Conservation (phyloP, 2,888 invertebrate genomes). For the Diaprepes abbreviatus region DNA sequence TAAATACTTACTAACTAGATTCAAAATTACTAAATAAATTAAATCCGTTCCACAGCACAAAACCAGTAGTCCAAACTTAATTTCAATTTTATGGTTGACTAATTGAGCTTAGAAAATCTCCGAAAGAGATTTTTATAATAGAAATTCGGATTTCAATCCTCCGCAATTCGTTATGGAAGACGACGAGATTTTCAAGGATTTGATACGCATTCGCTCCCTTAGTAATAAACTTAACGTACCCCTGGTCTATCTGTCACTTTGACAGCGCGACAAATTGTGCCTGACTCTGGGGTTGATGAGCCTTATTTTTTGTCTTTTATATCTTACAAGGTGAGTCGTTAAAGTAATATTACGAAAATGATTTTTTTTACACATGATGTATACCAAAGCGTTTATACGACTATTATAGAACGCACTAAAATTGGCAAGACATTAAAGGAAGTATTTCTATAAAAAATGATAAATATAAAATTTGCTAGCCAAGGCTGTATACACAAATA, state of each 20-base stretch:
- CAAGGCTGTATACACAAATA: no score
- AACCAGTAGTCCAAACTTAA: conserved; percentile 29
- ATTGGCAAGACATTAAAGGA: no score
- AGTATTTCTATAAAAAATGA: no score
- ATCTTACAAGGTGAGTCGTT: background rate
- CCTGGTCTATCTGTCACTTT: conserved; percentile 43
- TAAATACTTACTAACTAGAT: no score
- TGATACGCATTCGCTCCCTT: conserved; percentile 20
- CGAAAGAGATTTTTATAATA: background rate
- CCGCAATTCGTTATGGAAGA: conserved; percentile 31
- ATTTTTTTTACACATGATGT: no score
- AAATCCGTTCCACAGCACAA: background rate
- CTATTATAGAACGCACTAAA: no score
- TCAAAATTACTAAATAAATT: background rate
- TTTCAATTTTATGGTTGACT: conserved; percentile 27
- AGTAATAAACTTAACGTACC: conserved; percentile 38
- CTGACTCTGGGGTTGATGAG: background rate
- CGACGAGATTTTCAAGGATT: conserved; percentile 36
- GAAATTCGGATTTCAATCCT: conserved; percentile 13
- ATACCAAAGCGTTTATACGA: no score
- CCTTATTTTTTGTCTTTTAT: background rate
- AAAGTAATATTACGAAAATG: no score
- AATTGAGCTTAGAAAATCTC: conserved; percentile 30
- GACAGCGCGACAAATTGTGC: conserved; percentile 43
- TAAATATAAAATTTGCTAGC: no score